Base-by-base conservation (phyloP, 2,888 invertebrate genomes). In the Rhingia campestris region DNA sequence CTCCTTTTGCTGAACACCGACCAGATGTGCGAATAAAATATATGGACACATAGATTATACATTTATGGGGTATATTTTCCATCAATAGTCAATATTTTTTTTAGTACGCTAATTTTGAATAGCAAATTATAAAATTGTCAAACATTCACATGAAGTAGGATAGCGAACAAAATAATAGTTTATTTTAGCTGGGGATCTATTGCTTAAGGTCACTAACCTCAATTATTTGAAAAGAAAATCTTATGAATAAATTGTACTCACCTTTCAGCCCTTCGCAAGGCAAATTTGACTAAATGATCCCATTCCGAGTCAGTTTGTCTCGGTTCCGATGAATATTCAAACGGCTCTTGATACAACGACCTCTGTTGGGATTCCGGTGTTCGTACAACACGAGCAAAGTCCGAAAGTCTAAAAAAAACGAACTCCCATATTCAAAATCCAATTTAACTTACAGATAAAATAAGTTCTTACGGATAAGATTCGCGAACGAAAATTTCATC, bases 281-380 rank as follows among this genome's bases (percentile, higher is more conserved):
- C 94, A 88, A 95, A 96, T 91, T 96, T 96, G 66, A 96, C 93
- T 37, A 96, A 92, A 45, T 94, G 94, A 88, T 96, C 96, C 96
- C 96, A 97, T 89, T 96, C 96, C 0, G 94, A 94, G 87, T 96
- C 96, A 10, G 94, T 94, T 35, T 95, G 93, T 69, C 96, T 93
- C 0, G 96, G 93, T 87, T 94, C 93, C 9, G 95, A 93, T 7
- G 95, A 94, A 88, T 94, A 94, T 89, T 96, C 95, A 86, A 94
- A 95, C 0, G 95, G 95, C 87, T 96, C 96, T 39, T 93, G 93
- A n/a, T 92, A 90, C 12, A 96, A 90, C 2, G 95, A 94, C 22
- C 95, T 92, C 4, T 96, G 93, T 88, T 96, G 94, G 0, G 93
- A 93, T 75, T 94, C 94, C 0, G 94, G 93, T 91, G 96, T 94